These are phyloP conservation scores for Serilophus lunatus DNA, from an alignment of 2,113 vertebrate species.

Conservation along the genomic window DNA sequence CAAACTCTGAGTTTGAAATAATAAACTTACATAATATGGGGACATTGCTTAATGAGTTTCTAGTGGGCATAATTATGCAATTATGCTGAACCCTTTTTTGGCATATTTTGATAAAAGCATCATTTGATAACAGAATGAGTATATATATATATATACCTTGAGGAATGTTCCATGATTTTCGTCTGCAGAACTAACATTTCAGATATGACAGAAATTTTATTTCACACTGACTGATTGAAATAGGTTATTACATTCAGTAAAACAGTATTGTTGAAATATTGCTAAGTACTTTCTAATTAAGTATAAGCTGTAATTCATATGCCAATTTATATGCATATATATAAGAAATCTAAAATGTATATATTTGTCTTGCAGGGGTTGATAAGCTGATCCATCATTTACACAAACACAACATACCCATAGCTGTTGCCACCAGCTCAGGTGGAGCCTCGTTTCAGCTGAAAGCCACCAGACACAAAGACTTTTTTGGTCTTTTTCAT, in stretches of 20 bases:
- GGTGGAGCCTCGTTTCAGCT: constrained; percentile 67
- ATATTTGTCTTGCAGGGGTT: constrained; percentile 73
- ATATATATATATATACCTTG: neutral
- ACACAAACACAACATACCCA: constrained; percentile 74
- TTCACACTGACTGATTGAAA: neutral
- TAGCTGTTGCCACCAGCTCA: constrained; percentile 88
- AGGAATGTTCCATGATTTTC: neutral
- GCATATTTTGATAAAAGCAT: neutral
- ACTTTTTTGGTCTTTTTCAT: constrained; percentile 81
- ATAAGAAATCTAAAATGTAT: neutral
- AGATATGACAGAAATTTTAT: neutral
- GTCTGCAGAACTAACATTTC: neutral
- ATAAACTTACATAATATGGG: neutral
- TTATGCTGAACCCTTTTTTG: neutral
- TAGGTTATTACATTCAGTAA: neutral
- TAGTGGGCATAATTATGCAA: neutral
- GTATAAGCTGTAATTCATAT: neutral
- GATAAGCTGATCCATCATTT: constrained; percentile 83
- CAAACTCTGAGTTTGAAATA: neutral
- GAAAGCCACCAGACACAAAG: constrained; percentile 82
- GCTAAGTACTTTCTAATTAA: neutral
- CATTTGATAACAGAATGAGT: neutral
- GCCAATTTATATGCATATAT: neutral
- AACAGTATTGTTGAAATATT: neutral
- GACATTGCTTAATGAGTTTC: neutral